Base-by-base conservation (phyloP, 2,113 vertebrate species). In the Misgurnus anguillicaudatus region DNA sequence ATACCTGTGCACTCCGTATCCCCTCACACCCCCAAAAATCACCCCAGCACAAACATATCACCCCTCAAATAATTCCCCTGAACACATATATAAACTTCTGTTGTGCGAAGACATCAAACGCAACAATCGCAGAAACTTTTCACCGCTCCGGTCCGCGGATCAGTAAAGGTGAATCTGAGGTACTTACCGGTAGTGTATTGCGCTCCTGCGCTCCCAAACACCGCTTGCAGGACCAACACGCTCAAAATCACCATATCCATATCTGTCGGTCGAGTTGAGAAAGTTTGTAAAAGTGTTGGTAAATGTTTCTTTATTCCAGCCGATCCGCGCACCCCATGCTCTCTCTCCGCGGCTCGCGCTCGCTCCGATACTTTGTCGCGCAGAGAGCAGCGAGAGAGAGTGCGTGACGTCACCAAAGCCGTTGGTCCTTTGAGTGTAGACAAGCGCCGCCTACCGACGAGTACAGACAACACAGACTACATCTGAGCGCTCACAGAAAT, bases 181-280 rank as follows among this genome's bases (percentile, higher is more conserved):
- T 31, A 84, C 84, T 85, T 82, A 87, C 86, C 86, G 63, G 86
- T 69, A 24, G 75, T 78, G 73, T 85, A 66, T 51, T 87, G 83
- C 31, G 83, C 64, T 74, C 76, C 79, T 10, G 55, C 74, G 67
- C 79, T 19, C 9, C 77, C 45, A 13, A 82, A 9, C 24, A 17
- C 69, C 2, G 62, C 21, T 9, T 51, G 66, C 19, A 86, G 39
- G 64, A 86, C 63, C 9, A 83, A 17, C 10, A 78, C 21, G 48
- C 58, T 36, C 31, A 83, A n/a, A n/a, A 68, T 21, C 38, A 64
- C 13, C 71, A 36, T 81, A 77, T 87, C 84, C 86, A 87, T 87
- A 64, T 80, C 77, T 48, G 61, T 75, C 72, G 61, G 39, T 51
- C 45, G 51, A 85, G 75, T 87, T 87, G 67, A 68, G 55, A 79